A percentile compares a stretch with the other conserved stretches of the same genome.
phyloP scores from a whole-genome alignment of 2,888 invertebrate species.

The Marasmarcha lunaedactyla region DNA sequence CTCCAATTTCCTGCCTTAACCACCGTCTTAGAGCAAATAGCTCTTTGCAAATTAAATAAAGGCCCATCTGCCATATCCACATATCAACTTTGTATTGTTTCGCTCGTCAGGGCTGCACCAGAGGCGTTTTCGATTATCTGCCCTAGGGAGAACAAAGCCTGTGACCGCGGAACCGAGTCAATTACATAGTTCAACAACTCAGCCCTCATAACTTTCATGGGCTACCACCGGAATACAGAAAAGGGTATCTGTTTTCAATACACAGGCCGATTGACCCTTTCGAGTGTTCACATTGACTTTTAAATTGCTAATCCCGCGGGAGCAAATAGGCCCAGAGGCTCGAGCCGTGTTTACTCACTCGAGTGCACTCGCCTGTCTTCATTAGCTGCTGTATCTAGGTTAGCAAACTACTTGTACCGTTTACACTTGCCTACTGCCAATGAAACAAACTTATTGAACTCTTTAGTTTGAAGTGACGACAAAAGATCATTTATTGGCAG shows the following conservation, averaged over 20 bases:
- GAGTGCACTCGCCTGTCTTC: constrained; percentile 65
- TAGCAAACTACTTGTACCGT: neutral
- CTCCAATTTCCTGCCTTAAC: constrained; percentile 57
- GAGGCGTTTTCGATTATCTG: constrained; percentile 68
- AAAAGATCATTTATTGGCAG: too few relatives aligned
- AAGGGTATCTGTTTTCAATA: constrained; percentile 70
- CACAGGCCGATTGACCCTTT: constrained; percentile 66
- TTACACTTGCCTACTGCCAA: neutral
- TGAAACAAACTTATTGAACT: neutral
- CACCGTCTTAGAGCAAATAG: constrained; percentile 61
- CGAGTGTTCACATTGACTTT: constrained; percentile 70
- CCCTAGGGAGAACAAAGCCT: constrained; percentile 63
- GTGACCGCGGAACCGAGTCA: constrained; percentile 67
- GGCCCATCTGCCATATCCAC: constrained; percentile 53
- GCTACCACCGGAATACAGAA: constrained; percentile 66
- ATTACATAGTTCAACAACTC: constrained; percentile 71
- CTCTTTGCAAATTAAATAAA: constrained; percentile 68
- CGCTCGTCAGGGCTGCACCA: constrained; percentile 58
- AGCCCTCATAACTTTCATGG: constrained; percentile 69
- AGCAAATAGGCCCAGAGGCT: constrained; percentile 55
- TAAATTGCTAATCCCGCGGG: constrained; percentile 69
- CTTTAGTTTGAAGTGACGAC: too few relatives aligned
- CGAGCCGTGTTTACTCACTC: constrained; percentile 55
- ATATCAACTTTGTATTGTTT: constrained; percentile 68
- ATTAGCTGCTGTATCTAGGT: constrained; percentile 36